Base-by-base conservation (phyloP, 2,797 vertebrate genomes). In the Betta splendens region DNA sequence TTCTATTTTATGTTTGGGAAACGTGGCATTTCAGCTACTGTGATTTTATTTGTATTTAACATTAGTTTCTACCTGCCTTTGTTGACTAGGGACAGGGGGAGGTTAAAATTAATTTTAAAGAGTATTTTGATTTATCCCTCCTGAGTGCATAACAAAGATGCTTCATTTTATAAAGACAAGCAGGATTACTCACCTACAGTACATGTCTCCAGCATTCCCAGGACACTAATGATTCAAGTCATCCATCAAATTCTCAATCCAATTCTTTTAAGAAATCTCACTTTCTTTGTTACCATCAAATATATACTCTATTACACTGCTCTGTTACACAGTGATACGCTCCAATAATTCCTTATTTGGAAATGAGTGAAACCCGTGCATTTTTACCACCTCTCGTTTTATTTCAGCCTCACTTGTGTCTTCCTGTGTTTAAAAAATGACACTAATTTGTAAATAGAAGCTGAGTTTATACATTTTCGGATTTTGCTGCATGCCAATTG, bases 261-360 rank as follows among this genome's bases (percentile, higher is more conserved):
- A n/a, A n/a, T n/a, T 37, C 48, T 57, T 78, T 64, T 52, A 54
- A 62, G 72, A 67, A 18, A 36, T 44, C 43, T 31, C 37, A 72
- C 43, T 48, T 49, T 44, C 64, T 69, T 79, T 75, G 63, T 83
- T 56, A 51, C 81, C 47, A 52, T 83, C 75, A 73, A 50, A 84
- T 87, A n/a, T n/a, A n/a, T n/a, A n/a, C n/a, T n/a, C n/a, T n/a
- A n/a, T n/a, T n/a, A 65, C 57, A 55, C 63, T 54, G 64, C 58
- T 64, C n/a, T n/a, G n/a, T n/a, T n/a, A 75, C 58, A 59, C 40
- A 65, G 56, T 55, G 83, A 85, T 79, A 86, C 18, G 84, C 89
- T 91, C 85, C 75, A 89, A 74, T 87, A 87, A 89, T 74, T 86
- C 62, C 74, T 79, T 75, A 39, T 76, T 57, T 70, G 71, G 72